A percentile compares a stretch with the other conserved stretches of the same genome.
phyloP scores from a whole-genome alignment of 2,888 invertebrate species.

The Tachina grossa region DNA sequence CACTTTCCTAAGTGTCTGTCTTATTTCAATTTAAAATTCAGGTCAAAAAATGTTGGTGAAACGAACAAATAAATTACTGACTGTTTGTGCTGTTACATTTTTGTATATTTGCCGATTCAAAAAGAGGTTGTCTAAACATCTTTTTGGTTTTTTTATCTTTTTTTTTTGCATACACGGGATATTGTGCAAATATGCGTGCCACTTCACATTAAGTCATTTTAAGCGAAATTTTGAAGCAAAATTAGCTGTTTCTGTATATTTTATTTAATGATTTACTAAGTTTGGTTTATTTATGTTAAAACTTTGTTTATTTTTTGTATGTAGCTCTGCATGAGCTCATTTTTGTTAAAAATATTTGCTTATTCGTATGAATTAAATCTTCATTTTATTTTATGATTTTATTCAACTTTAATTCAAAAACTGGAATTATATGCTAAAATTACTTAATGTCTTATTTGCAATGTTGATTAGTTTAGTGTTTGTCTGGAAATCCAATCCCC shows the following conservation, averaged over 20 bases:
- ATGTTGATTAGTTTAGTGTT: background rate
- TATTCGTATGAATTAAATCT: background rate
- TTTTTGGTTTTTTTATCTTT: conserved; percentile 15
- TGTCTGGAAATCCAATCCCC: background rate
- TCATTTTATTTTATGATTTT: conserved; percentile 17
- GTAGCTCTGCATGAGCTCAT: conserved; percentile 60
- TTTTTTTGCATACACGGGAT: conserved; percentile 50
- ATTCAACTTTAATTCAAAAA: conserved; percentile 30
- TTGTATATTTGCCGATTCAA: background rate
- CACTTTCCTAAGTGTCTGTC: too few relatives aligned
- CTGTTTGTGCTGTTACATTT: conserved; percentile 19
- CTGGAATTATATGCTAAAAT: conserved; percentile 20
- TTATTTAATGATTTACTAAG: conserved; percentile 4
- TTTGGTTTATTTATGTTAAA: conserved; percentile 13
- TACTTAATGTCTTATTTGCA: background rate
- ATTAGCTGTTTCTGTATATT: background rate
- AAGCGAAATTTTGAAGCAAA: too few relatives aligned
- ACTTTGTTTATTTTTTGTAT: background rate
- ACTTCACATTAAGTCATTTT: conserved; percentile 56
- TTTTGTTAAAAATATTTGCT: background rate
- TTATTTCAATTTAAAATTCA: background rate
- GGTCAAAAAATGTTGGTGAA: background rate
- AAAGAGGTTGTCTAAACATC: conserved; percentile 1
- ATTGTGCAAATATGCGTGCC: conserved; percentile 63
- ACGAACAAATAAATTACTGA: background rate